Evolutionary conservation across 2,797 vertebrate genomes (phyloP), one percentile per base, ranked within the genome.

Genomic region (Xenops minutus): DNA sequence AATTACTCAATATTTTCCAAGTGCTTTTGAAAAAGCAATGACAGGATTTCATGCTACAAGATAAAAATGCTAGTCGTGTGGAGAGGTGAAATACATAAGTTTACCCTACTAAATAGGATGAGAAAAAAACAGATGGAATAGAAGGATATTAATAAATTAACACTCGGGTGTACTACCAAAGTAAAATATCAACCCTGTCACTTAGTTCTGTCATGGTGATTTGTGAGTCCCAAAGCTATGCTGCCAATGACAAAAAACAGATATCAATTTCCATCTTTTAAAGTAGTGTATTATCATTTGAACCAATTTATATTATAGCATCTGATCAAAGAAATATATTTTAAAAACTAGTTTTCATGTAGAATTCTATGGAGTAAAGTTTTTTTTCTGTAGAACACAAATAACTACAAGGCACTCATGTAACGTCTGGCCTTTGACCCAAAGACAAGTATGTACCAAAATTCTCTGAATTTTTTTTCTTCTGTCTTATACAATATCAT

Each of bases 1-100:
- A 96, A 97, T 97, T 97, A 89, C 86, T 96, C 94, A 95, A 91
- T 95, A 97, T 85, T 97, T 95, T 96, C 95, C 92, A 95, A 96
- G 92, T 89, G 80, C 85, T 96, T 97, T 89, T 19, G 66, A 93
- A 88, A 97, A 97, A 96, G 88, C 90, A 96, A 75, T 81, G 92
- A 93, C 93, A 92, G 87, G 41, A 97, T 96, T 77, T 97, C 92
- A 92, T 86, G 71, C 74, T 95, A 49, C 56, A 55, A 97, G 67
- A 96, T 93, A 97, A 95, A 90, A 95, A 96, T 90, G 89, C 77
- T 95, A 76, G 92, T 91, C 78, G 85, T 92, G 81, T 41, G 7
- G 83, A 96, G 72, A 97, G 97, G 92, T 92, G 94, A 95, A 97
- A 91, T 95, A 92, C 75, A 92, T 90, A 82, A 93, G 84, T 96